Percentiles rank a stretch among this genome's conserved stretches.
Evolutionary conservation across 2,113 vertebrate genomes (phyloP).

Genomic region (Alethe castanea): DNA sequence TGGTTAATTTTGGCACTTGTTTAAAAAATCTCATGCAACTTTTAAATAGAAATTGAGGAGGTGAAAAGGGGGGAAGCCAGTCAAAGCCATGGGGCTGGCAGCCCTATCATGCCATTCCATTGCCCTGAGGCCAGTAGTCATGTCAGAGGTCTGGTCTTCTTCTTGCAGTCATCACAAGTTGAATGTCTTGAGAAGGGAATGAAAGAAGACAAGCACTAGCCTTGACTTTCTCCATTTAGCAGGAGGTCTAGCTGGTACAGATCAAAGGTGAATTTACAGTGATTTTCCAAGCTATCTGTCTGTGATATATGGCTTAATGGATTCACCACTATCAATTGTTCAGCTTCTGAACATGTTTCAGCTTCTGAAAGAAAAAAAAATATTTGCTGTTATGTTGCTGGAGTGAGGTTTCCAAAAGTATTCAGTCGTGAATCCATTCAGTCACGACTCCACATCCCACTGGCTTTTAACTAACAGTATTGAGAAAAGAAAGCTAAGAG

Average conservation of each 20-base stretch:
- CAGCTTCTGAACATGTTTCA: not conserved
- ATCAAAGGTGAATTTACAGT: not conserved
- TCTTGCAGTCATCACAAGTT: not conserved
- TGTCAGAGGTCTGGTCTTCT: not conserved
- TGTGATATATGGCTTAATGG: not conserved
- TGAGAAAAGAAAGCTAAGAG: not conserved
- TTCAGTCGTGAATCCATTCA: not conserved
- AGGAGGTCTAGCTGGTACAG: not conserved
- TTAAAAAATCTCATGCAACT: not conserved
- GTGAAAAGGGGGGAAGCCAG: not conserved
- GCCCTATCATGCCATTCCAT: fast-evolving
- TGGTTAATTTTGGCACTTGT: not conserved
- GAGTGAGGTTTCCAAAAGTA: not conserved
- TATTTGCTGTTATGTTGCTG: not conserved
- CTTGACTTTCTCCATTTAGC: not conserved
- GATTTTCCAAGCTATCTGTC: not conserved
- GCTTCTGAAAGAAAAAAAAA: not conserved
- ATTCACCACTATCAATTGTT: not conserved
- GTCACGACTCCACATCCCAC: not conserved
- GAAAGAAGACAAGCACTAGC: not conserved
- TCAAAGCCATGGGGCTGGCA: not conserved
- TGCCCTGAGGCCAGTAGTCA: not conserved
- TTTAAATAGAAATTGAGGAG: not conserved
- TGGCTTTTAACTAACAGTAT: not conserved
- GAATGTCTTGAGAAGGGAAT: not conserved